A percentile compares a stretch with the other conserved stretches of the same genome.
Conservation (phyloP, 2,113 vertebrate genomes). For the Sula dactylatra region DNA sequence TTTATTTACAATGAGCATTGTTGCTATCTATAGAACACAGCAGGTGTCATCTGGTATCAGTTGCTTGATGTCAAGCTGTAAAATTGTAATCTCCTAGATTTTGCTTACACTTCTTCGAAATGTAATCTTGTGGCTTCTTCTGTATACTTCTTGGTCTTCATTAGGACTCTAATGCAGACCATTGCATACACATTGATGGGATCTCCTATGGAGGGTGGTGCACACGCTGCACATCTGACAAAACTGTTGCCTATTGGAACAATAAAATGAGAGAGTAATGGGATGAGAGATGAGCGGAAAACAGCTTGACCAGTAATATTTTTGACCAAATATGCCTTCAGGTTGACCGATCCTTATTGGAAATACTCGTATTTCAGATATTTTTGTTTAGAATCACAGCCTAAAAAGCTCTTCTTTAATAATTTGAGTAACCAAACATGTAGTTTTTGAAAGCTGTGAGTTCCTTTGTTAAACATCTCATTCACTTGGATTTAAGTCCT, state of each 20-base stretch:
- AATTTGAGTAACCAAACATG: neutral
- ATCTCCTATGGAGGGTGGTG: no score
- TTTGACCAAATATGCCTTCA: neutral
- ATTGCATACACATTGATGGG: accelerated
- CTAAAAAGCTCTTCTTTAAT: neutral
- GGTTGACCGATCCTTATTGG: neutral
- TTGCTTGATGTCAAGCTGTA: neutral
- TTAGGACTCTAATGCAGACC: neutral
- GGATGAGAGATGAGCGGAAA: neutral
- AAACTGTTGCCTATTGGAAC: neutral
- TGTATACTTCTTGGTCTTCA: accelerated
- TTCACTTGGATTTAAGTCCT: neutral
- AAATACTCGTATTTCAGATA: neutral
- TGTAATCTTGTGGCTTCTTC: neutral
- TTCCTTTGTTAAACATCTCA: neutral
- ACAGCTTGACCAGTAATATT: neutral
- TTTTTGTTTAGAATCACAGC: neutral
- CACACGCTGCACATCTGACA: neutral
- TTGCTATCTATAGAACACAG: neutral
- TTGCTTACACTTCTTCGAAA: neutral
- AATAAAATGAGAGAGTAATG: neutral
- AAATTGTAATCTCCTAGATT: neutral
- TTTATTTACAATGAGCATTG: accelerated
- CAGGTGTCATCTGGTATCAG: neutral
- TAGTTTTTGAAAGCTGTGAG: neutral